Base-by-base conservation (phyloP, 2,113 vertebrate species). In the Macquaria australasica region DNA sequence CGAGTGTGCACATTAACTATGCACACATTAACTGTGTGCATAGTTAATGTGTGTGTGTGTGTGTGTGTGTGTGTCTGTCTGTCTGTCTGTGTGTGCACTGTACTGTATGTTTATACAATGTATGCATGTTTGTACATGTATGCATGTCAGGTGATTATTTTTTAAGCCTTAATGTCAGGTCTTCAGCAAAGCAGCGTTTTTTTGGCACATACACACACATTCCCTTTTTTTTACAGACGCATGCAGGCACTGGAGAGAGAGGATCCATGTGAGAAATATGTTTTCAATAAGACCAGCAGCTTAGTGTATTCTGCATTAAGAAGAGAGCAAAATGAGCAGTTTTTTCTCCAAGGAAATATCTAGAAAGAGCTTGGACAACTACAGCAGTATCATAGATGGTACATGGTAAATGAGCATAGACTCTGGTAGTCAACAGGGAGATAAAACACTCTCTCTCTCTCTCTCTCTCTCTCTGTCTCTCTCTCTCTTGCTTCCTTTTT, bases 271-370 rank as follows among this genome's bases (percentile, higher is more conserved):
- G 78, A 82, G 67, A 84, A 88, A 88, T 87, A 84, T 91, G 63
- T 86, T 92, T 92, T 76, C 88, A 86, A 73, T 87, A 86, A 83
- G 72, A 85, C 76, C 37, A 15, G 48, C 41, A 83, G 89, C 82
- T 84, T 58, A 71, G 81, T 71, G 79, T 73, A 48, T 75, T 74
- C 62, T 80, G 79, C 7, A 41, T 82, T 82, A 81, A 87, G 87
- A 87, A 74, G 77, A 81, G 81, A 84, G 83, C 79, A 89, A 91
- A 90, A 91, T 90, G 87, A 89, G 76, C 86, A 81, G 69, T 89
- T 90, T 80, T 51, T 87, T 80, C 93, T 92, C 89, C 39, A 51
- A 92, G 91, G 88, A 93, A 91, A 94, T 94, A 85, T 92, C 87
- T 85, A 68, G 72, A 86, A 75, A 43, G 80, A 92, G 87, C 90